A percentile compares a stretch with the other conserved stretches of the same genome.
These are phyloP conservation scores for Clepsis dumicolana DNA, from an alignment of 2,888 invertebrate species.

Conservation along the genomic window DNA sequence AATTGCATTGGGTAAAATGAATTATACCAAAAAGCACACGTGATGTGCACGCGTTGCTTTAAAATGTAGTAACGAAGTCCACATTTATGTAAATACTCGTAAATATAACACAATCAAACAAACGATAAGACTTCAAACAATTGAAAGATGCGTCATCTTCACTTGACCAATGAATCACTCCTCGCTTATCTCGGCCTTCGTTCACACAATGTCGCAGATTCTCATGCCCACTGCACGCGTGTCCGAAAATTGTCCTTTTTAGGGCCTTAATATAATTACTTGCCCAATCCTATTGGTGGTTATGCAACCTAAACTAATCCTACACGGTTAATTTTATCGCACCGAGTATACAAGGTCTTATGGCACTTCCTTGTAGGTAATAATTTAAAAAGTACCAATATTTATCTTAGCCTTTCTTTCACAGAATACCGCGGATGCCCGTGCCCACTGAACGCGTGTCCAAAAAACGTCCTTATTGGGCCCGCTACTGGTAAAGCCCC, in stretches of 20 bases:
- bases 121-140: slow-evolving; percentile 5
- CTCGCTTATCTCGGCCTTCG: slow-evolving; percentile 3
- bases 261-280: slow-evolving; percentile 87
- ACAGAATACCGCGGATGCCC: slow-evolving; percentile 89
- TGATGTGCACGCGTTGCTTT: too few relatives aligned
- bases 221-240: slow-evolving; percentile 96
- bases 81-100: not conserved
- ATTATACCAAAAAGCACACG: too few relatives aligned
- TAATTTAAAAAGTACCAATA: too few relatives aligned
- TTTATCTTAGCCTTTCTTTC: slow-evolving; percentile 46
- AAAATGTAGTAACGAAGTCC: not conserved
- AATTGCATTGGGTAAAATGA: too few relatives aligned
- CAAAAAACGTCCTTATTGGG: slow-evolving; percentile 99
- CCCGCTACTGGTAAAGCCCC: slow-evolving; percentile 99
- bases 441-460: slow-evolving; percentile 97
- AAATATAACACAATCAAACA: not conserved
- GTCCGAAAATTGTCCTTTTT: slow-evolving; percentile 99
- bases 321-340: too few relatives aligned
- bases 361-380: too few relatives aligned
- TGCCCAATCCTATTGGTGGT: too few relatives aligned
- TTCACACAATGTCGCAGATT: slow-evolving; percentile 87
- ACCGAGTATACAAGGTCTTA: too few relatives aligned
- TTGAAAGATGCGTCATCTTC: slow-evolving; percentile 23
- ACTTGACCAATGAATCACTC: slow-evolving; percentile 24
- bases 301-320: too few relatives aligned